A percentile compares a stretch with the other conserved stretches of the same genome.
Evolutionary conservation across 2,888 invertebrate genomes (phyloP).

Genomic region (Lasioglossum marginatum): DNA sequence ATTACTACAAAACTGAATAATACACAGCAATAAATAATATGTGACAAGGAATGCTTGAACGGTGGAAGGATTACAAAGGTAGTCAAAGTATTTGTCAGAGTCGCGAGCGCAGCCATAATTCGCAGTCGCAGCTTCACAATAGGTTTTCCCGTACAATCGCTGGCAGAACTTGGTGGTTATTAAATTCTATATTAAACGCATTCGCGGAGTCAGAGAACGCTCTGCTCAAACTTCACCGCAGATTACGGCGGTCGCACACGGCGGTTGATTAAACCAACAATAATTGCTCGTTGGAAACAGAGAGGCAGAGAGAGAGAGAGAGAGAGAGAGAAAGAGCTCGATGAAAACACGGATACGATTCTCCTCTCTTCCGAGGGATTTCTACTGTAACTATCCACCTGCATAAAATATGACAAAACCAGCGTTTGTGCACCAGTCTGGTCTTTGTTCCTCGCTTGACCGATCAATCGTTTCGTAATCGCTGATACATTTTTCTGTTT

Average conservation of each 20-base stretch:
- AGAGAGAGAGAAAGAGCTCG: too few species aligned
- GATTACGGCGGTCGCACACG: neutral
- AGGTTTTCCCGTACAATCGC: neutral
- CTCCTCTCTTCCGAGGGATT: neutral
- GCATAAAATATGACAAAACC: slow-evolving; percentile 7
- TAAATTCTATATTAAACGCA: slow-evolving; percentile 4
- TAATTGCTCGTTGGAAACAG: slow-evolving; percentile 23
- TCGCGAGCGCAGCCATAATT: neutral
- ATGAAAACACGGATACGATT: neutral
- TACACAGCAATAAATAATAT: neutral
- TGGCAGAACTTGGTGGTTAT: neutral
- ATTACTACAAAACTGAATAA: neutral
- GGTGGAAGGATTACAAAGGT: neutral
- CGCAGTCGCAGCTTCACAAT: slow-evolving; percentile 2
- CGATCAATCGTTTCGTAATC: slow-evolving; percentile 9
- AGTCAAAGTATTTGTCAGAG: neutral
- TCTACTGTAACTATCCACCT: neutral
- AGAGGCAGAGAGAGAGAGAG: neutral
- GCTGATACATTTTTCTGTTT: neutral
- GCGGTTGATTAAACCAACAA: neutral
- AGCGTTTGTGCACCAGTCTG: neutral
- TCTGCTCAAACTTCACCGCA: neutral
- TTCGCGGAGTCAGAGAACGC: neutral
- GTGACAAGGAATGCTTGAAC: neutral
- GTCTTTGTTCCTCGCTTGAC: neutral